A percentile compares a stretch with the other conserved stretches of the same genome.
Conservation (phyloP, 2,888 invertebrate species). For the Clunio marinus region DNA sequence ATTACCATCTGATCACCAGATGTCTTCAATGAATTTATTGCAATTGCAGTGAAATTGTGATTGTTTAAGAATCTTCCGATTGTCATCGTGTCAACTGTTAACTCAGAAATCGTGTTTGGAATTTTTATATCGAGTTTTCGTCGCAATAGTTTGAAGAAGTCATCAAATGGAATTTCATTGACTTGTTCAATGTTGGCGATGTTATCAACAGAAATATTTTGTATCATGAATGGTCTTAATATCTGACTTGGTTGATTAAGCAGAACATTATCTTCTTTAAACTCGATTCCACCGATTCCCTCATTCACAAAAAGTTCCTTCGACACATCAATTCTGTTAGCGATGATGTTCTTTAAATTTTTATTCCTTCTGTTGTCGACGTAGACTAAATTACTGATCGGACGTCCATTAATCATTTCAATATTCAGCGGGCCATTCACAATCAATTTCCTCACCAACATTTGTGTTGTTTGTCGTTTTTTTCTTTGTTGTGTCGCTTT, state of each 20-base stretch:
- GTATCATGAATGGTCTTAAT: constrained; percentile 41
- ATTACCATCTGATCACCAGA: constrained; percentile 53
- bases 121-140: constrained; percentile 40
- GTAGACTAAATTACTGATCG: constrained; percentile 43
- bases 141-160: constrained; percentile 40
- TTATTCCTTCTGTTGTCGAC: constrained; percentile 42
- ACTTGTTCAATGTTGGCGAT: constrained; percentile 39
- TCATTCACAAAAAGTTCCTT: constrained; percentile 43
- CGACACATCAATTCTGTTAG: constrained; percentile 45
- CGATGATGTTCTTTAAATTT: constrained; percentile 43
- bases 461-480: neutral
- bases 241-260: constrained; percentile 44
- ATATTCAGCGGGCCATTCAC: constrained; percentile 44
- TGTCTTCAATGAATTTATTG: constrained; percentile 52
- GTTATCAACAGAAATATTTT: constrained; percentile 43
- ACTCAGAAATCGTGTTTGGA: constrained; percentile 39
- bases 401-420: constrained; percentile 45
- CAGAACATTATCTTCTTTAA: constrained; percentile 45
- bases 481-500: neutral
- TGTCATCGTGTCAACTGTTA: constrained; percentile 50
- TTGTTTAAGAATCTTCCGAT: constrained; percentile 54
- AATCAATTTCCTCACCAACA: constrained; percentile 5
- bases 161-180: constrained; percentile 5
- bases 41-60: constrained; percentile 50
- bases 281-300: constrained; percentile 45